Evolutionary conservation across 2,797 vertebrate genomes (phyloP).

Genomic region (Craterocephalus amniculus): DNA sequence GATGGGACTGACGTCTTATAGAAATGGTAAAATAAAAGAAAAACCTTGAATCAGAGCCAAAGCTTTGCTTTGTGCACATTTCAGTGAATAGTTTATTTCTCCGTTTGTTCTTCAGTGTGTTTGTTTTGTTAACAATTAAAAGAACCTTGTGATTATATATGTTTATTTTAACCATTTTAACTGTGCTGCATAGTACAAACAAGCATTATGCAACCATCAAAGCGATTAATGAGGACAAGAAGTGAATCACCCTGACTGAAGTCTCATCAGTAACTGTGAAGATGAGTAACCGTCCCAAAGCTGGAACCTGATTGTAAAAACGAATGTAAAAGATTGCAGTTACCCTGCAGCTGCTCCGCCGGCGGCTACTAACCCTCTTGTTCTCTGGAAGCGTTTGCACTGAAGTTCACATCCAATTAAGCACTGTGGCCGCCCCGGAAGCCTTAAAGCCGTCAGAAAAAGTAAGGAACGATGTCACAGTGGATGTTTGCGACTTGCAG

Average conservation of each 20-base stretch:
- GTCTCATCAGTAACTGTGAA: slow-evolving; percentile 19
- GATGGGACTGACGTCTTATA: too few relatives aligned
- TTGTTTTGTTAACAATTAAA: too few relatives aligned
- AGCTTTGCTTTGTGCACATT: too few relatives aligned
- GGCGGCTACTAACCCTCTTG: slow-evolving; percentile 13
- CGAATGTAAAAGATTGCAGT: neutral
- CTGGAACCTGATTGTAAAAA: neutral
- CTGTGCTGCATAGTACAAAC: neutral
- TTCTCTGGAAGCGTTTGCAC: slow-evolving; percentile 27
- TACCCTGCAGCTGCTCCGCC: slow-evolving; percentile 20
- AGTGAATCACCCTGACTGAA: slow-evolving; percentile 20
- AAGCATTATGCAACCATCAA: slow-evolving; percentile 6
- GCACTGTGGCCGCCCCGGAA: neutral
- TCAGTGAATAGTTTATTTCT: too few relatives aligned
- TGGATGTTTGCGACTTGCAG: neutral
- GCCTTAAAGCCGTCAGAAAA: slow-evolving; percentile 13
- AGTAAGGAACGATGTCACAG: slow-evolving; percentile 18
- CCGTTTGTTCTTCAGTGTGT: too few relatives aligned
- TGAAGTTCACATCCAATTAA: slow-evolving; percentile 38
- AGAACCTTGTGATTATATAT: too few relatives aligned
- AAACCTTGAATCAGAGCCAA: too few relatives aligned
- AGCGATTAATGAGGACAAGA: slow-evolving; percentile 18
- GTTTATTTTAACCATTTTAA: neutral
- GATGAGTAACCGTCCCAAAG: slow-evolving; percentile 24
- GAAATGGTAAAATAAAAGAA: too few relatives aligned